Evolutionary conservation across 2,797 vertebrate genomes (phyloP).

Genomic region (Huso huso): DNA sequence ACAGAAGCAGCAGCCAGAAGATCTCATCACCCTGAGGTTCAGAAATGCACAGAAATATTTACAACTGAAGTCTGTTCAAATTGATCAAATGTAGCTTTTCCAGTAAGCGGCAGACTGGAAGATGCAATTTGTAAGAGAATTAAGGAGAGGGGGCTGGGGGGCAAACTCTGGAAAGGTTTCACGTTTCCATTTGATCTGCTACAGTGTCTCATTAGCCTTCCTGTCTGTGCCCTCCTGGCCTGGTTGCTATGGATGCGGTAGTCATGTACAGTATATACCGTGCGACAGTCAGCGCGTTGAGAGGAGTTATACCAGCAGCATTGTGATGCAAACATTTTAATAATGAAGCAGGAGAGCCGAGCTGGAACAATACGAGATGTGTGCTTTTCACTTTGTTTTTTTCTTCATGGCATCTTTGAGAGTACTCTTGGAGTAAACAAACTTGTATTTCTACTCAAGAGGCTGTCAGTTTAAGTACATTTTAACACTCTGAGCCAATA

Average conservation of each 20-base stretch:
- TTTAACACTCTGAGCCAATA: no score
- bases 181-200: constrained; percentile 12
- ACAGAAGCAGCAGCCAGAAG: no score
- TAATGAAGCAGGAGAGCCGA: not conserved
- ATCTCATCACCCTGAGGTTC: no score
- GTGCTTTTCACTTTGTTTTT: no score
- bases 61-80: not conserved
- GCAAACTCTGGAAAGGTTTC: constrained; percentile 5
- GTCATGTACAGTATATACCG: not conserved
- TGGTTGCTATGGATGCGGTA: constrained; percentile 13
- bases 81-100: not conserved
- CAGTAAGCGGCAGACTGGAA: not conserved
- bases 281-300: not conserved
- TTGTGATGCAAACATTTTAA: constrained; percentile 1
- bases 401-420: no score
- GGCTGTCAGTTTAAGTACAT: no score
- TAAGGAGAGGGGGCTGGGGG: not conserved
- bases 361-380: not conserved
- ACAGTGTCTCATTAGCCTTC: constrained; percentile 16
- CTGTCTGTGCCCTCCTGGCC: not conserved
- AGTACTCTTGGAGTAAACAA: no score
- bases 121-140: no score
- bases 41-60: not conserved
- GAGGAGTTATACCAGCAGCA: constrained; percentile 4
- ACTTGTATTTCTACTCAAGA: no score